These are phyloP conservation scores for Mesorhabditis sp. DNA, from an alignment of 2,888 invertebrate species.

Conservation along the genomic window DNA sequence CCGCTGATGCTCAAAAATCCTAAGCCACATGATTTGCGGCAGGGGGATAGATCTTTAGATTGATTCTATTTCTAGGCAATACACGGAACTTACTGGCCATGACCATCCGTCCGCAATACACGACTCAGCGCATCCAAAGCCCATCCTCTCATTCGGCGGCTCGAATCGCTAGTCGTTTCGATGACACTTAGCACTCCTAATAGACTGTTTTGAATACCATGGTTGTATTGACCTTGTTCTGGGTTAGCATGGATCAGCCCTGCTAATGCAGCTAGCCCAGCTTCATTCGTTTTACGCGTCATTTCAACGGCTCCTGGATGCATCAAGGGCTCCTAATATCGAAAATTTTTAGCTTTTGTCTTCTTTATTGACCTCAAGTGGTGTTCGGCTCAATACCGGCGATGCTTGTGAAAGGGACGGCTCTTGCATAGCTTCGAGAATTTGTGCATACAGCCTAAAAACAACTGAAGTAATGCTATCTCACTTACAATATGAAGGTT, in stretches of 20 bases:
- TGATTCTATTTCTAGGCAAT: not conserved
- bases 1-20: too few species aligned
- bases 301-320: conserved; percentile 13
- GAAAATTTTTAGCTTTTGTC: not conserved
- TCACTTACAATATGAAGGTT: conserved; percentile 21
- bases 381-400: not conserved
- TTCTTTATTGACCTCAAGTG: not conserved
- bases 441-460: not conserved
- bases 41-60: too few species aligned
- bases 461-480: not conserved
- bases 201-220: not conserved
- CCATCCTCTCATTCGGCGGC: conserved; percentile 19
- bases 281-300: conserved; percentile 18
- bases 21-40: too few species aligned
- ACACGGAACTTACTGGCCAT: not conserved
- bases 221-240: conserved; percentile 18
- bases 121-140: conserved; percentile 77
- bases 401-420: not conserved
- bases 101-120: not conserved
- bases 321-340: conserved; percentile 11
- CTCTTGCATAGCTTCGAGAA: not conserved
- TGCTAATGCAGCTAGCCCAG: conserved; percentile 20
- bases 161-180: conserved; percentile 25
- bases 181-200: conserved; percentile 12
- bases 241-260: conserved; percentile 23